These are phyloP conservation scores for Limnephilus marmoratus DNA, from an alignment of 2,888 invertebrate species.

Conservation along the genomic window DNA sequence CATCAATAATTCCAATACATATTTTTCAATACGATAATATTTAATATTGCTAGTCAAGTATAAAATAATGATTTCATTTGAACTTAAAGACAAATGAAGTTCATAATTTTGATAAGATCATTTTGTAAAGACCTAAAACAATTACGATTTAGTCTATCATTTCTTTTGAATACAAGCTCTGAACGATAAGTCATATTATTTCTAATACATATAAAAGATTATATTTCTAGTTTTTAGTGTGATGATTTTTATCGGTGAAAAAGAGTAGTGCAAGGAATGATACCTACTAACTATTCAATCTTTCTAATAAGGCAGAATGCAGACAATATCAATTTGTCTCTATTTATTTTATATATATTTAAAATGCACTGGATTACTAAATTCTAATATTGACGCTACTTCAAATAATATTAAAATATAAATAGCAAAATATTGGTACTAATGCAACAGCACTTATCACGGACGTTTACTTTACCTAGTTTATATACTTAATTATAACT, in stretches of 20 bases:
- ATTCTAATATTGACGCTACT: not conserved
- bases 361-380: not conserved
- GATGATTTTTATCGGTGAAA: not conserved
- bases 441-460: slow-evolving; percentile 62
- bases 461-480: slow-evolving; percentile 39
- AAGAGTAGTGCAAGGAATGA: not conserved
- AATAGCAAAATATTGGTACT: slow-evolving; percentile 66
- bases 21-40: not conserved
- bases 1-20: not conserved
- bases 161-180: not conserved
- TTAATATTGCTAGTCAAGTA: not conserved
- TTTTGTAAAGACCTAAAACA: not conserved
- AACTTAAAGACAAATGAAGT: not conserved
- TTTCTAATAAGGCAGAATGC: slow-evolving; percentile 23
- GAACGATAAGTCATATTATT: not conserved
- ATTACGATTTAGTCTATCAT: not conserved
- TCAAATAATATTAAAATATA: slow-evolving; percentile 54
- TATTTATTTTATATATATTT: not conserved
- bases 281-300: not conserved
- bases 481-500: slow-evolving; percentile 38
- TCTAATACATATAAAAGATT: not conserved
- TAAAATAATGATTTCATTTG: not conserved
- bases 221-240: slow-evolving; percentile 8
- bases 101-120: not conserved
- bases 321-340: slow-evolving; percentile 13